phyloP scores from a whole-genome alignment of 1,140 invertebrate genomes.

The Drosophila pruinosa region DNA sequence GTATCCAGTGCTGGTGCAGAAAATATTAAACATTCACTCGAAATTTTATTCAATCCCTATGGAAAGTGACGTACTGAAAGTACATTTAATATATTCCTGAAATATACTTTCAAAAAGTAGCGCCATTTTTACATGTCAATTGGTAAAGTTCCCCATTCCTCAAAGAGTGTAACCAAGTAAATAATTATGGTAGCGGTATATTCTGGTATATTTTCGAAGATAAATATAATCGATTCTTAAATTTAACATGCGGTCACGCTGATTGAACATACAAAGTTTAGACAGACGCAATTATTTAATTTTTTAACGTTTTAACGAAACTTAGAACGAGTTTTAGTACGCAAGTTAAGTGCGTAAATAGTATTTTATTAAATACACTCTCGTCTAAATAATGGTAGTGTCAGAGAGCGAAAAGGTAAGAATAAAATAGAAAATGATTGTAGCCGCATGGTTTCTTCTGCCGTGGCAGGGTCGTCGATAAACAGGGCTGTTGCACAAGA shows the following conservation, averaged over 20 bases:
- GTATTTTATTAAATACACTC: slow-evolving; percentile 27
- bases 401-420: slow-evolving; percentile 73
- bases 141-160: no score
- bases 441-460: slow-evolving; percentile 65
- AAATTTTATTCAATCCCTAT: no score
- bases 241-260: slow-evolving; percentile 61
- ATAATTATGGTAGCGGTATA: no score
- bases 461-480: slow-evolving; percentile 61
- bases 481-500: slow-evolving; percentile 76
- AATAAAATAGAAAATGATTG: slow-evolving; percentile 20
- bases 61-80: no score
- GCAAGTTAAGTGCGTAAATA: slow-evolving; percentile 54
- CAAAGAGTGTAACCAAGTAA: no score
- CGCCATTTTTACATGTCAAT: no score
- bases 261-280: slow-evolving; percentile 47
- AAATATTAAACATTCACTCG: no score
- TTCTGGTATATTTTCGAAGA: no score
- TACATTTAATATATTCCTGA: no score
- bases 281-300: slow-evolving; percentile 58
- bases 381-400: slow-evolving; percentile 62
- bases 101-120: no score
- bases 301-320: slow-evolving; percentile 35
- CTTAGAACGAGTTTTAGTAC: slow-evolving; percentile 28
- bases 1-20: no score
- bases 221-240: no score